Evolutionary conservation across 2,113 vertebrate genomes (phyloP).

Genomic region (Takifugu bimaculatus): DNA sequence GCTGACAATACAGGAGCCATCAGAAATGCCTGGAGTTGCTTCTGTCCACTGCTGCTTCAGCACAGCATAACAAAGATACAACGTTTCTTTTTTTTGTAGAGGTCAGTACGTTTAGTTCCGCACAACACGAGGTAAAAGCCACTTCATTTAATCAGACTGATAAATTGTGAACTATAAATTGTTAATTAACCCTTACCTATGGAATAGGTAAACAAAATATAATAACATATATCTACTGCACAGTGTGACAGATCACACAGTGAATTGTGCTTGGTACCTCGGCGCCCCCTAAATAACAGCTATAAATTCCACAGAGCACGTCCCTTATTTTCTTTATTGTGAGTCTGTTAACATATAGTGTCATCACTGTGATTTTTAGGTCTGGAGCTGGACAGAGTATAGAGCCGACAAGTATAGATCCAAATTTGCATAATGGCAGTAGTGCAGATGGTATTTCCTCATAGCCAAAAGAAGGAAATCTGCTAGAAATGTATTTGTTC

Average conservation of each 20-base stretch:
- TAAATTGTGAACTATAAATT: too few species aligned
- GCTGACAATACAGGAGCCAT: slow-evolving; percentile 58
- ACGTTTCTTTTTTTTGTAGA: not conserved
- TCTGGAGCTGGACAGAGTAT: not conserved
- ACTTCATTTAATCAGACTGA: too few species aligned
- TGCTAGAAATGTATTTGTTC: slow-evolving; percentile 67
- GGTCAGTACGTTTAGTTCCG: too few species aligned
- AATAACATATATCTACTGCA: not conserved
- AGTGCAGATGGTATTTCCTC: slow-evolving; percentile 50
- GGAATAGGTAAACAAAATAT: too few species aligned
- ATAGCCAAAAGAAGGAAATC: slow-evolving; percentile 43
- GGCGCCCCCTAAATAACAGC: slow-evolving; percentile 26
- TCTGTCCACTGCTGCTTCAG: slow-evolving; percentile 39
- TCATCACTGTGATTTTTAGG: not conserved
- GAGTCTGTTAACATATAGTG: not conserved
- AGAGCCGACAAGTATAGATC: slow-evolving; percentile 9
- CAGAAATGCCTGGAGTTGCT: slow-evolving; percentile 43
- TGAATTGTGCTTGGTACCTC: slow-evolving; percentile 29
- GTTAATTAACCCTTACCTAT: too few species aligned
- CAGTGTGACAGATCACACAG: slow-evolving; percentile 6
- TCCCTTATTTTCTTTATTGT: slow-evolving; percentile 20
- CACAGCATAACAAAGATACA: slow-evolving; percentile 7
- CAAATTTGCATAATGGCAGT: slow-evolving; percentile 27
- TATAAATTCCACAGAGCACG: not conserved
- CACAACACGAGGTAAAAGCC: too few species aligned